Base-by-base conservation (phyloP, 37 sponge, comb jelly and placozoan genomes). In the Axinella damicornis region DNA sequence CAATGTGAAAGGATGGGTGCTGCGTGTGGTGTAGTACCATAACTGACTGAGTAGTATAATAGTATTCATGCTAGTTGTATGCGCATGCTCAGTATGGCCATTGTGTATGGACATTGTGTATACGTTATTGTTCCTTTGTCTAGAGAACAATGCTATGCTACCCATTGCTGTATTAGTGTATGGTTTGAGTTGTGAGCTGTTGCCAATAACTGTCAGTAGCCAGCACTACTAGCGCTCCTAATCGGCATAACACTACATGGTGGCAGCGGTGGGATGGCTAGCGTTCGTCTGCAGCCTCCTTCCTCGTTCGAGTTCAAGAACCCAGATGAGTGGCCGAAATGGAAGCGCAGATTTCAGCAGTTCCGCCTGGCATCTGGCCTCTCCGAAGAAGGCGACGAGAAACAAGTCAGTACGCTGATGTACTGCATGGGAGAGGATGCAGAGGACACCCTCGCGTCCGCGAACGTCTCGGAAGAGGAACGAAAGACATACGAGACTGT, bases 361-460 rank as follows among this genome's bases (percentile, higher is more conserved):
- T 82, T 70, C 79, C 83, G 74, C 28, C 38, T 34, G 16, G 83
- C 83, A 2, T 83, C 83, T 16, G 73, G 73, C 14, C 77, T 85
- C 39, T 36, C 53, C 15, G 67, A 27, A 40, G 67, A 63, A 40
- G 34, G 35, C 53, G 85, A 76, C 35, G 69, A 32, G 0, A 52
- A 76, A 53, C 85, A 85, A 66, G 31, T 85, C 1, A 36, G 69
- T 55, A 85, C 69, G 9, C 85, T 85, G 31, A 20, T 83, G 54
- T 83, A 83, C 74, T 83, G 65, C 53, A 83, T 83, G 65, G 84
- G 73, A 27, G 74, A 83, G 53, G 84, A 73, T 2, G 74, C 84
- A 64, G 84, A 83, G 28, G 39, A 37, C 25, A 41, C 65, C 52
- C 77, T 85, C 22, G 28, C 68, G 18, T 85, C 77, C 24, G 76